Evolutionary conservation across 2,888 invertebrate species (phyloP).

Genomic region (Cephus rjabovi): DNA sequence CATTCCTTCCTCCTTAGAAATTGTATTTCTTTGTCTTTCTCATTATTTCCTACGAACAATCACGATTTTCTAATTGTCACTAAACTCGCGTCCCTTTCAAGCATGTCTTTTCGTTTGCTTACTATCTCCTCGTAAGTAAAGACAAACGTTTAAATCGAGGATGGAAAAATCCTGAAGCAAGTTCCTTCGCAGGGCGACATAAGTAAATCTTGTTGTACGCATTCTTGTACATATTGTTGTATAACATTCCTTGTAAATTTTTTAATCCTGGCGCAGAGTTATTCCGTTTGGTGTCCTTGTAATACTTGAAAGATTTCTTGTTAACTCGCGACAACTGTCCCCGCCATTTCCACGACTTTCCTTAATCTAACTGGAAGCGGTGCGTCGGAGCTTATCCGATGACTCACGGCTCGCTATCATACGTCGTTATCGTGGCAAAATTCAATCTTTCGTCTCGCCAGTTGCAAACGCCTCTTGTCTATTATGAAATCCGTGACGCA

Average conservation of each 20-base stretch:
- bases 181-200: background rate
- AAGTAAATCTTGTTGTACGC: background rate
- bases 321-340: conserved; percentile 19
- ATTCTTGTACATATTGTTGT: background rate
- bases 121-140: background rate
- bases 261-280: background rate
- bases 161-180: background rate
- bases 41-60: background rate
- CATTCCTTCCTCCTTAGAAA: background rate
- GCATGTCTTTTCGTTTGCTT: background rate
- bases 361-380: background rate
- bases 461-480: conserved; percentile 58
- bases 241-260: background rate
- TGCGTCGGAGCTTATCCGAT: background rate
- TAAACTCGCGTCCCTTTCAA: background rate
- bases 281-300: conserved; percentile 16
- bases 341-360: background rate
- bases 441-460: conserved; percentile 60
- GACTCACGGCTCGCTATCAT: conserved; percentile 49
- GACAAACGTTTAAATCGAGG: background rate
- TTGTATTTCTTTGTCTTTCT: background rate
- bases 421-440: conserved; percentile 65
- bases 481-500: conserved; percentile 62
- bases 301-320: conserved; percentile 22
- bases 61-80: background rate